These are phyloP conservation scores for Brachionus angularis DNA, from an alignment of 1,140 invertebrate species.

Conservation along the genomic window DNA sequence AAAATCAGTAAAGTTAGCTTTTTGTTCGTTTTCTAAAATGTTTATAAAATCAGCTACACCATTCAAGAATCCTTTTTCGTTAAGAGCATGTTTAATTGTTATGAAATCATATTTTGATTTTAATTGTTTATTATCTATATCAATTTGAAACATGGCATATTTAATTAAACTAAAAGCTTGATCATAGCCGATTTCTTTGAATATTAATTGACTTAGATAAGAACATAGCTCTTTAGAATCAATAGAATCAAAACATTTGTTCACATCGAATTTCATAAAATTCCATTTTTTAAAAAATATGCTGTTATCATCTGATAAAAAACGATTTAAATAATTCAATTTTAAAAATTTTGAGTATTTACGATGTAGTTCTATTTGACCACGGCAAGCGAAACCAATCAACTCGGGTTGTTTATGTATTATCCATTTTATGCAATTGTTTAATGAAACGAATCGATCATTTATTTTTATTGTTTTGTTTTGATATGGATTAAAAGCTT, in stretches of 20 bases:
- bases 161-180: slow-evolving; percentile 4
- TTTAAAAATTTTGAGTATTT: slow-evolving; percentile 36
- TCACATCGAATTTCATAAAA: slow-evolving; percentile 37
- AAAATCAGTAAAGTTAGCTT: slow-evolving; percentile 11
- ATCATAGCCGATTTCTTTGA: slow-evolving; percentile 5
- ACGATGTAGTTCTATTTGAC: slow-evolving; percentile 19
- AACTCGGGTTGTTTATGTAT: neutral
- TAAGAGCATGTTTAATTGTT: neutral
- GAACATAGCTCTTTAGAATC: neutral
- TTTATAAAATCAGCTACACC: slow-evolving; percentile 17
- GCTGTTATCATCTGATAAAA: neutral
- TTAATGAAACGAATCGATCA: slow-evolving; percentile 7
- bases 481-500: slow-evolving; percentile 9
- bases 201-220: slow-evolving; percentile 15
- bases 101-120: slow-evolving; percentile 27
- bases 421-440: slow-evolving; percentile 37
- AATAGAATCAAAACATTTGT: slow-evolving; percentile 42
- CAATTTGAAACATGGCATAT: slow-evolving; percentile 14
- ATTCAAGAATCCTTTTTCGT: slow-evolving; percentile 5
- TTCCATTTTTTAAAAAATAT: slow-evolving; percentile 41
- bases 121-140: slow-evolving; percentile 26
- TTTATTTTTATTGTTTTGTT: neutral
- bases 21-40: neutral
- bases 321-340: slow-evolving; percentile 35
- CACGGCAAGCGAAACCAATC: slow-evolving; percentile 10